Base-by-base conservation (phyloP, 2,797 vertebrate genomes). In the Sebastes cheni region DNA sequence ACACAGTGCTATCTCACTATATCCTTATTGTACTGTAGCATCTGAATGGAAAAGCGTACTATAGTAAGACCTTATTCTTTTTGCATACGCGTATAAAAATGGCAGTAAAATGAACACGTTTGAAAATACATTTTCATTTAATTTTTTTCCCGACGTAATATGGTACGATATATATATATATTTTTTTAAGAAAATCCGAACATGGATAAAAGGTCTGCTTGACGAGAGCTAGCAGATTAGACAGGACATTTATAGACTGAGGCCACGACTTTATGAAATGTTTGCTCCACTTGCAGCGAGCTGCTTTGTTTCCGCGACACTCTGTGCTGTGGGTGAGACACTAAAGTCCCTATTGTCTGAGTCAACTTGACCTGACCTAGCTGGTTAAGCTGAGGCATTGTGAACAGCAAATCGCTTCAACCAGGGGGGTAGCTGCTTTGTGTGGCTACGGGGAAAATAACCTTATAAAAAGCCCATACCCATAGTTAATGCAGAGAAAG, bases 381-480 rank as follows among this genome's bases (percentile, higher is more conserved):
- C 96, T 96, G 95, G 95, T 96, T 96, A 96, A 96, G 96, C 96
- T 96, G 94, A 93, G 84, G 93, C 94, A 96, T 96, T 96, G 96
- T 95, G 94, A 93, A 88, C 95, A 93, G 95, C 95, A 96, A 95
- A 95, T 96, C 92, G 95, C 95, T 95, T 95, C 95, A 95, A 94
- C 95, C 88, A 93, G 94, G 95, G 94, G 93, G 95, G 93, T 92
- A 90, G 93, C 91, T 91, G 92, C 94, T 96, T 95, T 96, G 94
- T 96, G 92, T 83, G 92, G 86, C 93, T 93, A 86, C 60, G 83
- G 89, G 88, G 95, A 95, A 94, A 96, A 95, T 95, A 95, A 95
- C 93, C 92, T 92, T 86, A 91, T 94, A 93, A 94, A 94, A 95
- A 95, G 92, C 94, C 91, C 89, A 92, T 90, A 93, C 72, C 92